These are phyloP conservation scores for Euclidia mi DNA, from an alignment of 2,888 invertebrate genomes.

Conservation along the genomic window DNA sequence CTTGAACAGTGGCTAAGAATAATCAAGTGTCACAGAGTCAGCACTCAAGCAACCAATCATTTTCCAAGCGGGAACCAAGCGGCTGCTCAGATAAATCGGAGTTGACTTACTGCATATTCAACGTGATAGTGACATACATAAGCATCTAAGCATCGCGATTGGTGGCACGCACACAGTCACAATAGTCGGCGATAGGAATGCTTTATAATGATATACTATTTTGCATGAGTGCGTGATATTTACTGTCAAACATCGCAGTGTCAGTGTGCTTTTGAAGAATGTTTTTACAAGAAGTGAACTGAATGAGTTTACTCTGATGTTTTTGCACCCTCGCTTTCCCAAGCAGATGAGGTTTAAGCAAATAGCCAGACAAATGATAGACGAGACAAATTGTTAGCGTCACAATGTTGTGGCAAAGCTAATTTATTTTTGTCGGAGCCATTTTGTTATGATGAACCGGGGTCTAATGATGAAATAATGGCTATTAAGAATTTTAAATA, in stretches of 20 bases:
- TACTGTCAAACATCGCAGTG: conserved; percentile 4
- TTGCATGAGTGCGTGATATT: conserved; percentile 25
- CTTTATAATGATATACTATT: neutral
- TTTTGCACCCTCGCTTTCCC: conserved; percentile 73
- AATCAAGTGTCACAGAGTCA: conserved; percentile 63
- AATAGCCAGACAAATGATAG: conserved; percentile 79
- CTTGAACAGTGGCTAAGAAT: conserved; percentile 61
- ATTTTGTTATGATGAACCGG: conserved; percentile 36
- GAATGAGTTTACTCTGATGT: conserved; percentile 45
- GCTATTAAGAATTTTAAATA: conserved; percentile 28
- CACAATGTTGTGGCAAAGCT: conserved; percentile 63
- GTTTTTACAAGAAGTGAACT: conserved; percentile 47
- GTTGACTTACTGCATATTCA: conserved; percentile 50
- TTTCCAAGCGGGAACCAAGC: conserved; percentile 65
- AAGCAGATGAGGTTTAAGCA: conserved; percentile 75
- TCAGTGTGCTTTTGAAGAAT: conserved; percentile 26
- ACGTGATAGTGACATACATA: conserved; percentile 38
- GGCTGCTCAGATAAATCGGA: conserved; percentile 53
- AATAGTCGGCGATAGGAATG: neutral
- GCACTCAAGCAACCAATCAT: conserved; percentile 75
- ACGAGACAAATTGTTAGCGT: conserved; percentile 76
- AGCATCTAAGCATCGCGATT: conserved; percentile 13
- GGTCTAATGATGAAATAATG: conserved; percentile 33
- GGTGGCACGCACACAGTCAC: conserved; percentile 13
- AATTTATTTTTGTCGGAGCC: conserved; percentile 56